Evolutionary conservation across 2,888 invertebrate species (phyloP).

Genomic region (Sinodicranocentrus sp.): DNA sequence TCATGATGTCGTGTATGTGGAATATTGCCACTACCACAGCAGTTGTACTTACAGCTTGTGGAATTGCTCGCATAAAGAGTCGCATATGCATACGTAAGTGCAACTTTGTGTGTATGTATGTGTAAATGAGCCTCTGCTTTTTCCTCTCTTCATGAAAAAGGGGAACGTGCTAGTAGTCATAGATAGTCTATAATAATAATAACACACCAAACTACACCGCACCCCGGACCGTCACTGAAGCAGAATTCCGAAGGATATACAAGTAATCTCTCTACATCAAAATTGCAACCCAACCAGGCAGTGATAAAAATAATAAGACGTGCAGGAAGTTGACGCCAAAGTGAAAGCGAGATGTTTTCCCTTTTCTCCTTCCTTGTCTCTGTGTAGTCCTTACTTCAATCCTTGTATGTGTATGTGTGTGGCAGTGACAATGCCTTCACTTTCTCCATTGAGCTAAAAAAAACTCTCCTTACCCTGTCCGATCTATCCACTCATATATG

Average conservation of each 20-base stretch:
- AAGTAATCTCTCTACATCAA: constrained; percentile 48
- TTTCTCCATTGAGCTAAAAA: constrained; percentile 4
- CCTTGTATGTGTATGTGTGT: too few species aligned
- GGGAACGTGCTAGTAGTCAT: background rate
- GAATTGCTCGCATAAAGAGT: constrained; percentile 6
- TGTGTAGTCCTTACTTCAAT: background rate
- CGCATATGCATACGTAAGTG: background rate
- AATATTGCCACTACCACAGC: too few species aligned
- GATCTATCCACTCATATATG: constrained; percentile 40
- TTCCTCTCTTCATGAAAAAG: background rate
- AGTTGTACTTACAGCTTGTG: background rate
- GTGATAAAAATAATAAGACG: constrained; percentile 39
- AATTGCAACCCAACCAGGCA: constrained; percentile 45
- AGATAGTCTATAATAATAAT: constrained; percentile 32
- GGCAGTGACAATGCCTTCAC: background rate
- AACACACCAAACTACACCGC: constrained; percentile 23
- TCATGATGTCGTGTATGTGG: constrained; percentile 7
- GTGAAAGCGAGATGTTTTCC: constrained; percentile 7
- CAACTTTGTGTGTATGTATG: constrained; percentile 1
- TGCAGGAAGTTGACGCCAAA: constrained; percentile 10
- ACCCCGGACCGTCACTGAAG: constrained; percentile 23
- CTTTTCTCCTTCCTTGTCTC: background rate
- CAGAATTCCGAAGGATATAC: constrained; percentile 51
- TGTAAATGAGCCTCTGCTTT: constrained; percentile 10
- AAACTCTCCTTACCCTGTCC: too few species aligned